Evolutionary conservation across 35 echinoderm and acorn worm species (phyloP), one percentile per base, ranked within the genome.

Genomic region (Apostichopus japonicus): DNA sequence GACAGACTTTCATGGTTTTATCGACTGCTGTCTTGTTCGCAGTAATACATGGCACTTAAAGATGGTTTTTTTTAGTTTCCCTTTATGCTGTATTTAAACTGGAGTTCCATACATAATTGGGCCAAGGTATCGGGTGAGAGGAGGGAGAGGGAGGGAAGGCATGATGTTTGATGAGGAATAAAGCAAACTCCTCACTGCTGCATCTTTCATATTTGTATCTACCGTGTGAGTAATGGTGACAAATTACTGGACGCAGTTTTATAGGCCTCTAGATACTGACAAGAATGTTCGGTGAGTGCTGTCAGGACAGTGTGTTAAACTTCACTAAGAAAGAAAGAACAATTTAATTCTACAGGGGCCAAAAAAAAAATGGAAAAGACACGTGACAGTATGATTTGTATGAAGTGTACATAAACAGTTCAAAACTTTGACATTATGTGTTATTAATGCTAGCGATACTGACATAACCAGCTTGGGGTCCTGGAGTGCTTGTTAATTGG

Each of bases 401-500:
- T 6, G 71, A 75, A 75, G 71, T 75, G 71, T 21, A 75, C 17
- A 75, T 75, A 75, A 75, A 75, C 71, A 75, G 16, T 75, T n/a
- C 33, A 44, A 44, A 19, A 75, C 7, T 75, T 75, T 75, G 57
- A 61, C 57, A 21, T 75, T n/a, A 75, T 75, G 71, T 75, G 4
- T 10, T 67, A 10, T 75, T 61, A 75, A 75, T 75, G 71, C 71
- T n/a, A 75, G 71, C n/a, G 17, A 75, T 75, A 75, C 71, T 75
- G 71, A 75, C 71, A 75, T 75, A 75, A 75, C n/a, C 71, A 75
- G 71, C 71, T 23, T 75, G 71, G 33, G 71, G 71, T 75, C 71
- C 71, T 7, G n/a, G 71, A 21, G 71, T 19, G 71, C 71, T 75
- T 75, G 71, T 14, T 21, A 75, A 21, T 75, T 19, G 71, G 71